Percentiles rank a stretch among this genome's conserved stretches.
Evolutionary conservation across 2,113 vertebrate species (phyloP).

Genomic region (Aphyosemion australe): DNA sequence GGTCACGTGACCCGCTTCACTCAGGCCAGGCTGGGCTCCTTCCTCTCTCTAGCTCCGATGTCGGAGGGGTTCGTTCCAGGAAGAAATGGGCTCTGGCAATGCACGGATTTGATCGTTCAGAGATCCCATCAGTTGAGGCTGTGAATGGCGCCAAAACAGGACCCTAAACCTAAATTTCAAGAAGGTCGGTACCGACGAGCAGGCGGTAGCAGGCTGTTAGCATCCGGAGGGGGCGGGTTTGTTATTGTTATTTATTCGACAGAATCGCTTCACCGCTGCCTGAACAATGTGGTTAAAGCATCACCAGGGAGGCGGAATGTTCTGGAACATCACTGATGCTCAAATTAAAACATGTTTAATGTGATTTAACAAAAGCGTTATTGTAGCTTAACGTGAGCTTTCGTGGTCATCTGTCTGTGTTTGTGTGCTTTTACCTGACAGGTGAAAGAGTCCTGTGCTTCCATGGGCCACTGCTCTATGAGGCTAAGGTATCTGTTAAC

Average conservation of each 20-base stretch:
- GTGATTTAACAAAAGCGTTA: too few relatives aligned
- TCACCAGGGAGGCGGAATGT: too few relatives aligned
- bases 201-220: neutral
- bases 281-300: neutral
- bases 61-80: slow-evolving; percentile 69
- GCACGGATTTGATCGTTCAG: slow-evolving; percentile 80
- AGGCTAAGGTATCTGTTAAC: slow-evolving; percentile 89
- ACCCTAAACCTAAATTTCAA: slow-evolving; percentile 98
- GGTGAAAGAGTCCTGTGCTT: slow-evolving; percentile 98
- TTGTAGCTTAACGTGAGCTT: too few relatives aligned
- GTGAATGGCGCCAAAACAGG: slow-evolving; percentile 99
- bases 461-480: slow-evolving; percentile 98
- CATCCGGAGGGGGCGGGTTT: slow-evolving; percentile 60
- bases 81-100: slow-evolving; percentile 81
- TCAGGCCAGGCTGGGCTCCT: slow-evolving; percentile 43
- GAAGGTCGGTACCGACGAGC: slow-evolving; percentile 77
- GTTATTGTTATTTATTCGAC: slow-evolving; percentile 49
- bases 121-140: slow-evolving; percentile 81
- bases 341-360: too few relatives aligned
- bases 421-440: slow-evolving; percentile 50
- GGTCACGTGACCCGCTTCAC: slow-evolving; percentile 62
- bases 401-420: too few relatives aligned
- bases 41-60: slow-evolving; percentile 56
- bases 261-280: neutral
- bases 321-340: too few relatives aligned